Base-by-base conservation (phyloP, 2,888 invertebrate genomes). In the Chrysotoxum bicinctum region DNA sequence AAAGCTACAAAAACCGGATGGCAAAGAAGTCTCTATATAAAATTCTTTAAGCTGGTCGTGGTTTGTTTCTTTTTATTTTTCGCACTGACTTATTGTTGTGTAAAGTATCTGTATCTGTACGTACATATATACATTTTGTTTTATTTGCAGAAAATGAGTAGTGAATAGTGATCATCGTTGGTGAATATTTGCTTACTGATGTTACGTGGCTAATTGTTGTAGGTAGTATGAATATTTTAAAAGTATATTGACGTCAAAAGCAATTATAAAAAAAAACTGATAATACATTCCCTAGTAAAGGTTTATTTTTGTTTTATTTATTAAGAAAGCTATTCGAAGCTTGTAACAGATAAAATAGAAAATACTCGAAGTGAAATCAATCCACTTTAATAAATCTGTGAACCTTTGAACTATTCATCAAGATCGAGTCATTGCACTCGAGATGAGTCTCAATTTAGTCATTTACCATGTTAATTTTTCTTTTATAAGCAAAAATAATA, bases 1-100 rank as follows among this genome's bases (percentile, higher is more conserved):
- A 76, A 77, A 68, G 35, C 54, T 43, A 70, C 16, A 70, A 54
- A 64, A 83, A 78, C 83, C 83, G 78, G 78, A 83, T 78, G 73
- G 79, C 14, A 74, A 21, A 7, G 35, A 14, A 58, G 77, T 68
- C 48, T 68, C 48, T 73, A 77, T 82, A 77, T 32, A 32, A 82
- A 77, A 73, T 83, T 78, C 62, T 69, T 78, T 48, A 73, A 60
- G 72, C 66, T 77, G 72, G 56, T 77, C 54, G 48, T 78, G 45
- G 54, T 52, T 35, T 35, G 35, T 56, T 58, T 43, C 23, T 60
- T 8, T 21, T 58, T 40, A 23, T 60, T 40, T 74, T 64, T 74
- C 19, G 78, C 62, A 68, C 30, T 30, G 30, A 62, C 54, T 68
- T 32, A 21, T 54, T 64, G 69, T 70, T 52, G 23, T n/a, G 23